These are phyloP conservation scores for Heteractis magnifica DNA, from an alignment of 92 coral and sea anemone species.

Conservation along the genomic window DNA sequence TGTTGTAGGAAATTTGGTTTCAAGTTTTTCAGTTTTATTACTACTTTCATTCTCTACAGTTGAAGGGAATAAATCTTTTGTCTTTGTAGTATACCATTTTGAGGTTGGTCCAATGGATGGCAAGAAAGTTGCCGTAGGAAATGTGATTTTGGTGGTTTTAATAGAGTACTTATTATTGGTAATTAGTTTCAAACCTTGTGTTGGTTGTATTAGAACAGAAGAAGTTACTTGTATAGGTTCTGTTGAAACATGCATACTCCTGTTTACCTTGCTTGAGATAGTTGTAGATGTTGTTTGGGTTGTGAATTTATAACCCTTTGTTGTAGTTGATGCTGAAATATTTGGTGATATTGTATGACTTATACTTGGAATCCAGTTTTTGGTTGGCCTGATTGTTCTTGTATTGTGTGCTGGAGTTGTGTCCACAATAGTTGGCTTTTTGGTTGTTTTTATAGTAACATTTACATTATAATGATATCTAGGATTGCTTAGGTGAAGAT, in stretches of 20 bases:
- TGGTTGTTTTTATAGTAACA: background rate
- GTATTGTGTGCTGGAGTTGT: background rate
- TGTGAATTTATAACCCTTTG: background rate
- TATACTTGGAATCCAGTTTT: background rate
- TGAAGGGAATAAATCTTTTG: background rate
- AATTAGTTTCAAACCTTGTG: background rate
- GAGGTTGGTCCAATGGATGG: background rate
- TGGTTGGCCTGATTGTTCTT: background rate
- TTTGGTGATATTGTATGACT: background rate
- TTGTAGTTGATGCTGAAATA: background rate
- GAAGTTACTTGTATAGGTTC: background rate
- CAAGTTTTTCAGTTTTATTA: background rate
- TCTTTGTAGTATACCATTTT: background rate
- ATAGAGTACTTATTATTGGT: background rate
- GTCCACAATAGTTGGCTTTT: background rate
- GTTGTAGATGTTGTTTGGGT: background rate
- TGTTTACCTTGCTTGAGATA: background rate
- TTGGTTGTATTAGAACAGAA: background rate
- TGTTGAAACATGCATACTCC: background rate
- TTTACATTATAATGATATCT: conserved; percentile 12
- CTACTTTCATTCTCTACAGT: background rate
- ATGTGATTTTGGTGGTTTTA: background rate
- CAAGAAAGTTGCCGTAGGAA: background rate
- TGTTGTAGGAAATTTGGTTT: background rate
- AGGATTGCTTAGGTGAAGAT: background rate